phyloP scores from a whole-genome alignment of 2,113 vertebrate genomes.

The Climacteris rufus region DNA sequence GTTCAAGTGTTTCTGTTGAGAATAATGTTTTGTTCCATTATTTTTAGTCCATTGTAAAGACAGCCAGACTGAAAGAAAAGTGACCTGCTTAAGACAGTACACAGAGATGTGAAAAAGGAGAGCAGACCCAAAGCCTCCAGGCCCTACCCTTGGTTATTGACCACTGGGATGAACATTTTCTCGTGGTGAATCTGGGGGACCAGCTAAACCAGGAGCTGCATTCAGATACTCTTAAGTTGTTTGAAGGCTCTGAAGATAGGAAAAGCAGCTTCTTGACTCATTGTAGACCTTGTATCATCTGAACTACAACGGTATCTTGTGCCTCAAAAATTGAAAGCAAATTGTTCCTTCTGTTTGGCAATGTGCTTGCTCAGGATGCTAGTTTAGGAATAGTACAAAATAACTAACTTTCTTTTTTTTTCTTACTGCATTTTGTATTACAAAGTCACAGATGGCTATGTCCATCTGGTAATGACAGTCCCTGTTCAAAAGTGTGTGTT shows the following conservation, averaged over 20 bases:
- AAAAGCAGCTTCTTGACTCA: neutral
- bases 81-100: neutral
- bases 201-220: neutral
- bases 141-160: neutral
- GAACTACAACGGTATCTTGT: neutral
- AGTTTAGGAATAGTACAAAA: neutral
- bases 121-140: neutral
- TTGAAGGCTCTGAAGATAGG: neutral
- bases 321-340: neutral
- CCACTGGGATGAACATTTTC: neutral
- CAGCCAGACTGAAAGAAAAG: neutral
- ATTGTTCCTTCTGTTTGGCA: neutral
- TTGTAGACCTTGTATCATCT: neutral
- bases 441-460: neutral
- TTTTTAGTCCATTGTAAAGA: neutral
- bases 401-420: neutral
- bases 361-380: neutral
- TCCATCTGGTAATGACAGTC: neutral
- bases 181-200: neutral
- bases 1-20: neutral
- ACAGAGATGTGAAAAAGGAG: neutral
- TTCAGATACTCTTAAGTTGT: neutral
- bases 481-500: neutral
- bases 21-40: neutral
- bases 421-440: neutral